Conservation (phyloP, 2,113 vertebrate species). For the Dissostichus mawsoni region DNA sequence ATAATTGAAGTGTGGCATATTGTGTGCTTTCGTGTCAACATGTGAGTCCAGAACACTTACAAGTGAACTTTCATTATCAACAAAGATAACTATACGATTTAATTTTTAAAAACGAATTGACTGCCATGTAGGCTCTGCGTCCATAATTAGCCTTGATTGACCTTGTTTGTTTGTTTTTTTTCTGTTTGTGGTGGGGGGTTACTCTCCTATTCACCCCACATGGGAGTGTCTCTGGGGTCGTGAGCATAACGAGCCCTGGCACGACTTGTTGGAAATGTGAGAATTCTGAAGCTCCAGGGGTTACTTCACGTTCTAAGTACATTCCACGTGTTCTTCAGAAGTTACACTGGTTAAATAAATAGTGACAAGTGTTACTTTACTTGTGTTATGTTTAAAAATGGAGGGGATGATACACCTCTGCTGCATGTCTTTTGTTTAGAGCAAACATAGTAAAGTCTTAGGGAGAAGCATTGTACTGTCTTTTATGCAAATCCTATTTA, state of each 20-base stretch:
- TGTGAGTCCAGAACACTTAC: neutral
- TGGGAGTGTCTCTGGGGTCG: constrained; percentile 38
- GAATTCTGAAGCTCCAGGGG: constrained; percentile 16
- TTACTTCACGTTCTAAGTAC: constrained; percentile 1
- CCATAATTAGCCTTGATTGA: neutral
- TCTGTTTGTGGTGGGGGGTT: neutral
- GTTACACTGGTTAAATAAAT: neutral
- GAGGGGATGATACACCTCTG: too few relatives aligned
- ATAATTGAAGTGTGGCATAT: neutral
- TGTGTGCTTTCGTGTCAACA: neutral
- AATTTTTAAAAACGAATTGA: too few relatives aligned
- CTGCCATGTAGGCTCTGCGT: too few relatives aligned
- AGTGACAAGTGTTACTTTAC: neutral
- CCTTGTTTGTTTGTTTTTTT: neutral
- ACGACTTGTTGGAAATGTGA: constrained; percentile 51
- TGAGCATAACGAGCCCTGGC: constrained; percentile 38
- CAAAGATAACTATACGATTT: too few relatives aligned
- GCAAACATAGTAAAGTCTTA: neutral
- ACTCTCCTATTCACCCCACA: neutral
- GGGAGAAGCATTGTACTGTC: neutral
- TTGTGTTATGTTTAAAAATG: neutral
- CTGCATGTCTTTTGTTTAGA: neutral
- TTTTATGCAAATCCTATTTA: neutral
- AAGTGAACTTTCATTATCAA: neutral
- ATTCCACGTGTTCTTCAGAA: constrained; percentile 33